These are phyloP conservation scores for Crotophaga sulcirostris DNA, from an alignment of 2,113 vertebrate genomes.

Conservation along the genomic window DNA sequence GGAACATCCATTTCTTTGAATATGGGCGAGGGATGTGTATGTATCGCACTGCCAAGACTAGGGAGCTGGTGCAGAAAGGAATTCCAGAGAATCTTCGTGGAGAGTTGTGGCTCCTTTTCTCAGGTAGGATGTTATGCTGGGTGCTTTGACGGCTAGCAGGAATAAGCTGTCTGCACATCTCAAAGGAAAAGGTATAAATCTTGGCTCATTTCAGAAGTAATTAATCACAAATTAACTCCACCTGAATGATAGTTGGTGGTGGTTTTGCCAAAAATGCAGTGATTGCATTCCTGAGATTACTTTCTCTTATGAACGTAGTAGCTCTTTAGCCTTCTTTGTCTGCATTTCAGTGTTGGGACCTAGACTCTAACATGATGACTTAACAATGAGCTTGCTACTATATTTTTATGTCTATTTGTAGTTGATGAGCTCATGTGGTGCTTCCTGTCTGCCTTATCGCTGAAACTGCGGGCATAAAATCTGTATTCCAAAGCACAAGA, in stretches of 20 bases:
- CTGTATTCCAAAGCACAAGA: not conserved
- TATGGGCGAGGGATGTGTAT: constrained; percentile 95
- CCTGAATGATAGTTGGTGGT: not conserved
- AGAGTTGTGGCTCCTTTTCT: constrained; percentile 96
- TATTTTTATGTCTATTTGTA: not conserved
- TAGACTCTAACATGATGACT: not conserved
- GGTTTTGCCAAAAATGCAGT: not conserved
- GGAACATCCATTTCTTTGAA: constrained; percentile 98
- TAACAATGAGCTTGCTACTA: not conserved
- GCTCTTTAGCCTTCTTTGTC: not conserved
- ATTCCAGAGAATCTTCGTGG: constrained; percentile 92
- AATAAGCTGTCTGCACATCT: not conserved
- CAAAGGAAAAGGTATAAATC: not conserved
- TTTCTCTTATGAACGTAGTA: not conserved
- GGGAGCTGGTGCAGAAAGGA: constrained; percentile 91
- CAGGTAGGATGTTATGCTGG: constrained; percentile 67
- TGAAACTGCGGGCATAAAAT: not conserved
- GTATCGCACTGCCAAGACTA: constrained; percentile 92
- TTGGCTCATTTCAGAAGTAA: not conserved
- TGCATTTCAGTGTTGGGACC: not conserved
- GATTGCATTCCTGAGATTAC: not conserved
- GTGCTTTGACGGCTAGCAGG: not conserved
- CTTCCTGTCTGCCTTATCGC: not conserved
- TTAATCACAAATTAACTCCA: not conserved
- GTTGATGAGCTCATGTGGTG: not conserved